Base-by-base conservation (phyloP, 2,113 vertebrate species). In the Oriolus oriolus region DNA sequence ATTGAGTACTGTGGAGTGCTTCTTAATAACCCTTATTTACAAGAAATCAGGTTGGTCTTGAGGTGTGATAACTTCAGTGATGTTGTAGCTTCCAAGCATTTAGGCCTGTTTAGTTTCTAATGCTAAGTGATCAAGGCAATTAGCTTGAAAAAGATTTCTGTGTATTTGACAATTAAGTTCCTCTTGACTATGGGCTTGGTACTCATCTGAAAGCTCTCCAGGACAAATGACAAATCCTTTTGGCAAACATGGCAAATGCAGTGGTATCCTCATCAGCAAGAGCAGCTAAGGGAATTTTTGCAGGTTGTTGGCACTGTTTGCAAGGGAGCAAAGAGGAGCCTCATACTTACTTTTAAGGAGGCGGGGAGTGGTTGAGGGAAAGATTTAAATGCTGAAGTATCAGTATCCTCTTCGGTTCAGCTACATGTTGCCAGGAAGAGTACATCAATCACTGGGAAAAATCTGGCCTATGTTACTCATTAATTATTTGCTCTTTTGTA, bases 351-450 rank as follows among this genome's bases (percentile, higher is more conserved):
- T 84, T 66, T 27, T 44, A 22, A 6, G 7, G 42, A 23, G 28
- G 4, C 0, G 0, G 15, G 12, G 4, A 7, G 4, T 21, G 8
- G 10, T 9, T 22, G 14, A 12, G 53, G 16, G 31, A 35, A 31
- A 33, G 16, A 45, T 69, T 86, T 80, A n/a, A 54, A 4, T 61
- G 42, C 14, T 16, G 21, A 31, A 53, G 20, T 47, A 16, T 84
- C 28, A n/a, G 20, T 83, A 8, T 3, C 16, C 10, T 60, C 50
- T 87, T 81, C 26, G 45, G 54, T 77, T 88, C 39, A 74, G 28
- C 37, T 56, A 18, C 24, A 7, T 10, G 7, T 86, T 88, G 44
- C 41, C 31, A 37, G 50, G 27, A 16, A 59, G 23, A 54, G n/a
- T 54, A 8, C 21, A 8, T 57, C n/a, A 66, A 9, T 71, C 17